Evolutionary conservation across 2,113 vertebrate genomes (phyloP).

Genomic region (Rhizomys pruinosus): DNA sequence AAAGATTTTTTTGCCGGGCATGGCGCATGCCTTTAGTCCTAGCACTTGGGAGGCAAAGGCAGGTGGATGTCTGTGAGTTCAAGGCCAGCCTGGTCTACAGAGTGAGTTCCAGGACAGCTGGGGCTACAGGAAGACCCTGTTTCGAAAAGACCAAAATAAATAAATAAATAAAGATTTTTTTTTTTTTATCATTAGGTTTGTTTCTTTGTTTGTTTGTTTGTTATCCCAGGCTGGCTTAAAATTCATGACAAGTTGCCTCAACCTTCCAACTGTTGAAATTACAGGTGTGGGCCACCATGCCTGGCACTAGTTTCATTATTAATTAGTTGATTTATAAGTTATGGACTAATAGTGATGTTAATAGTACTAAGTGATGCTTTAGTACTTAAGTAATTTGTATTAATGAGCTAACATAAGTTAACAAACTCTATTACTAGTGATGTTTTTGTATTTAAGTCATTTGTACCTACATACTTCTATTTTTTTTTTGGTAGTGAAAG

Average conservation of each 20-base stretch:
- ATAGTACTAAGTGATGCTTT: no score
- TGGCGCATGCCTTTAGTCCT: no score
- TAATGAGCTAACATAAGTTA: no score
- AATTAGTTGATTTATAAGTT: slow-evolving; percentile 55
- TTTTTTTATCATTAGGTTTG: neutral
- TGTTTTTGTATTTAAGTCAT: slow-evolving; percentile 8
- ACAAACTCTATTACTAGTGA: neutral
- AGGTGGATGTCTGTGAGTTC: no score
- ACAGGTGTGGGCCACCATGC: neutral
- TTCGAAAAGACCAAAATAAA: no score
- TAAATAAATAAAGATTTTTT: slow-evolving; percentile 10
- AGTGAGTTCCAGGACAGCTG: no score
- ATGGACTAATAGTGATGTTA: no score
- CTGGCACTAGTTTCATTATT: neutral
- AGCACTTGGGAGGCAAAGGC: no score
- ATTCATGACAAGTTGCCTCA: neutral
- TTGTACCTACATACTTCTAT: neutral
- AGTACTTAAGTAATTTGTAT: no score
- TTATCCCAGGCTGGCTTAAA: neutral
- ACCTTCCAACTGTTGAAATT: neutral
- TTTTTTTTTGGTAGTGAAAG: slow-evolving; percentile 88
- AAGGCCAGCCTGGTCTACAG: no score
- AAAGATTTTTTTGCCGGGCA: no score
- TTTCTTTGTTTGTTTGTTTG: neutral
- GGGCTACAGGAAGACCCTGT: no score